Conservation (phyloP, 2,888 invertebrate species). For the Amitus sp. region DNA sequence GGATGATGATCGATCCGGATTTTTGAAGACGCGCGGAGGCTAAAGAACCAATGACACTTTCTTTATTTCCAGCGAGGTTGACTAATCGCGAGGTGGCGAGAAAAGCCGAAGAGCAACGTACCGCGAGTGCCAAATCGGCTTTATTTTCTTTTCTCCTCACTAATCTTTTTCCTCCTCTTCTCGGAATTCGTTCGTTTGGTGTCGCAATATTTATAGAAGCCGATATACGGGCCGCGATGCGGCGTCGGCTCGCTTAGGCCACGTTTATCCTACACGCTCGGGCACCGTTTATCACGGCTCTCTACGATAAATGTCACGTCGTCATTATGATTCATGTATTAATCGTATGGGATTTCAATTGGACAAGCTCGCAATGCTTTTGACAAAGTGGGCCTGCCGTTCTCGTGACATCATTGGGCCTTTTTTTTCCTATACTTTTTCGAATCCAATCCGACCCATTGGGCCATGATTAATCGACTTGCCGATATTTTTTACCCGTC, state of each 20-base stretch:
- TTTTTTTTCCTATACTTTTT: neutral
- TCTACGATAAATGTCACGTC: slow-evolving; percentile 28
- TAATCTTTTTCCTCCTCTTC: slow-evolving; percentile 43
- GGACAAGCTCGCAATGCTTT: slow-evolving; percentile 15
- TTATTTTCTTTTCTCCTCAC: slow-evolving; percentile 45
- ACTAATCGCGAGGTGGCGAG: slow-evolving; percentile 28
- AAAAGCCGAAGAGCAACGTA: slow-evolving; percentile 33
- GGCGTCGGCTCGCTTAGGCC: slow-evolving; percentile 28
- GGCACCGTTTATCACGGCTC: slow-evolving; percentile 25
- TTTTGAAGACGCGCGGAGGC: too few relatives aligned
- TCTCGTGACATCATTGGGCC: neutral
- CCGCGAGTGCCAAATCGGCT: slow-evolving; percentile 37
- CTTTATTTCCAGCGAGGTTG: slow-evolving; percentile 21
- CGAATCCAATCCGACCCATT: too few relatives aligned
- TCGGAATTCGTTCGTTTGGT: slow-evolving; percentile 37
- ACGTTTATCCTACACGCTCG: too few relatives aligned
- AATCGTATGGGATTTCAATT: slow-evolving; percentile 30
- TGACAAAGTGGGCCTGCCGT: slow-evolving; percentile 4
- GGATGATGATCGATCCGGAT: too few relatives aligned
- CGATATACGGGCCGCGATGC: slow-evolving; percentile 38
- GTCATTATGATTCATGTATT: slow-evolving; percentile 32
- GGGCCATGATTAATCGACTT: too few relatives aligned
- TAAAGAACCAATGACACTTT: too few relatives aligned
- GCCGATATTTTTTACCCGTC: neutral
- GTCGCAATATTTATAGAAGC: slow-evolving; percentile 52